Conservation (phyloP, 64 coral and sea anemone genomes). For the Trachythela sp. region DNA sequence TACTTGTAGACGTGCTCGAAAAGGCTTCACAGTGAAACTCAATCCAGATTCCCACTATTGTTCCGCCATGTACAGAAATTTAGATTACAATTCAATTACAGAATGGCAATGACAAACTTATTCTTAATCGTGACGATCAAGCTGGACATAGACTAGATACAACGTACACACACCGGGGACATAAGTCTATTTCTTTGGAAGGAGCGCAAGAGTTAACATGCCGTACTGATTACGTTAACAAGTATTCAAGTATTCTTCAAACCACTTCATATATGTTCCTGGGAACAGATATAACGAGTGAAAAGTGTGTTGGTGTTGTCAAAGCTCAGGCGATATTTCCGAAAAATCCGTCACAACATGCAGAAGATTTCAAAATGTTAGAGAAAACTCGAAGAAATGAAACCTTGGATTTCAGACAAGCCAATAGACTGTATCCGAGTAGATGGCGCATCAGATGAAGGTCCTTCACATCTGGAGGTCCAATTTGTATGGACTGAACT, state of each 20-base stretch:
- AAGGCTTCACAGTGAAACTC: slow-evolving; percentile 56
- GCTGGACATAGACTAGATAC: slow-evolving; percentile 55
- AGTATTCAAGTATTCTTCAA: slow-evolving; percentile 21
- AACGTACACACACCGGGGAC: slow-evolving; percentile 45
- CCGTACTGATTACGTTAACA: slow-evolving; percentile 59
- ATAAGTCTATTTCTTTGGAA: slow-evolving; percentile 18
- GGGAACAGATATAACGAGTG: slow-evolving; percentile 18
- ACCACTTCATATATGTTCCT: slow-evolving; percentile 31
- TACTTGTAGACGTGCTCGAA: slow-evolving; percentile 53
- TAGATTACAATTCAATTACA: slow-evolving; percentile 42
- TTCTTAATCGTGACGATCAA: slow-evolving; percentile 63
- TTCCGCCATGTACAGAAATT: slow-evolving; percentile 44
- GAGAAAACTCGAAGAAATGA: neutral
- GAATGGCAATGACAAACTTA: slow-evolving; percentile 30
- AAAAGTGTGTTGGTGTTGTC: slow-evolving; percentile 30
- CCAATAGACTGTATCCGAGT: slow-evolving; percentile 44
- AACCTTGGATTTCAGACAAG: neutral
- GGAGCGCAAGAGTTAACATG: slow-evolving; percentile 46
- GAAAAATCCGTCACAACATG: slow-evolving; percentile 33
- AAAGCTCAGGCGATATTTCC: slow-evolving; percentile 17
- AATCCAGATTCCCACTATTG: slow-evolving; percentile 62
- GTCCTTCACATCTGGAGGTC: slow-evolving; percentile 40
- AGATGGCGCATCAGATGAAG: slow-evolving; percentile 52
- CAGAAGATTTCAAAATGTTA: slow-evolving; percentile 33
- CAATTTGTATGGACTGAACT: slow-evolving; percentile 41